Base-by-base conservation (phyloP, 1,140 invertebrate genomes). In the Drosophila fuyamai region DNA sequence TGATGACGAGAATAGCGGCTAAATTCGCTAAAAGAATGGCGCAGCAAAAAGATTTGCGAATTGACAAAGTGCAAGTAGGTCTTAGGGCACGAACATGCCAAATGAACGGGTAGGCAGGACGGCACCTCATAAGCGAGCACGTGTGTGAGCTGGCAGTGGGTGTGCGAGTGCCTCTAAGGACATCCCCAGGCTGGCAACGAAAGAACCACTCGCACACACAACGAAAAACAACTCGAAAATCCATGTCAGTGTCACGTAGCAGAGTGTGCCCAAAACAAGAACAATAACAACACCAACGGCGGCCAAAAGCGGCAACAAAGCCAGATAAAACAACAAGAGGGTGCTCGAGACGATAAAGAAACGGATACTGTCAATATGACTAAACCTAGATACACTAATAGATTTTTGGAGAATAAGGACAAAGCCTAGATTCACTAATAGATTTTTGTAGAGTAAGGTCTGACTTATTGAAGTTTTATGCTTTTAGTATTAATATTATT, bases 221-320 rank as follows among this genome's bases (percentile, higher is more conserved):
- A 62, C 61, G 51, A 68, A 56, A 81, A 79, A 80, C 80, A 89
- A 81, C 84, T 89, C 82, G 84, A 89, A 88, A 89, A 89, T 89
- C 84, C 85, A 89, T 89, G 84, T 89, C 84, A 89, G 84, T 89
- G 84, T 89, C 84, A 89, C 84, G 84, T 89, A 89, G 79, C 58
- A 35, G 76, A 84, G 68, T 50, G 81, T 84, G 72, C 73, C 76
- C 66, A 48, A 81, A 74, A 75, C 75, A 76, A 67, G 40, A 79
- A 72, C 76, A 48, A 66, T 50, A 62, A 41, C 46, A 70, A 66
- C 47, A 76, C 65, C 48, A 68, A 48, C 50, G 50, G 50, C 47
- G 66, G 44, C 43, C 59, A 74, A 44, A 51, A 67, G 58, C 29
- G 59, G 58, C 35, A 79, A 68, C 32, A 75, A 43, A 56, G 36